These are phyloP conservation scores for Vireo altiloquus DNA, from an alignment of 2,113 vertebrate genomes.

Conservation along the genomic window DNA sequence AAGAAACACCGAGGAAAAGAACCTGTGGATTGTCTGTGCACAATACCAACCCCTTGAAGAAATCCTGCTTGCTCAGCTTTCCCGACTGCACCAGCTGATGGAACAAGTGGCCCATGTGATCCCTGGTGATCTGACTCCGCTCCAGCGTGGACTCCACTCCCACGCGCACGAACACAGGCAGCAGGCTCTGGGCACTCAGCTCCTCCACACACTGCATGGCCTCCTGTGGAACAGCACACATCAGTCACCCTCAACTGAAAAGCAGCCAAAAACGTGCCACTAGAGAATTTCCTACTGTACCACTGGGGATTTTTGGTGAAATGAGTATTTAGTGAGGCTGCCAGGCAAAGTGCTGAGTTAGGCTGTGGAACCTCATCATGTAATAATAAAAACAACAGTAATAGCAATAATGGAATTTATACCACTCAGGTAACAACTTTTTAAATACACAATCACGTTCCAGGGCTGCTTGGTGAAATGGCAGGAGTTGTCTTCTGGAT, in stretches of 20 bases:
- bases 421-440: not conserved
- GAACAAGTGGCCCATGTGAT: conserved; percentile 93
- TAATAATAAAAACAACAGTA: not conserved
- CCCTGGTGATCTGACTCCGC: conserved; percentile 92
- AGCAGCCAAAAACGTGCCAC: fast-evolving
- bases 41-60: conserved; percentile 88
- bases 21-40: fast-evolving
- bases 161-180: conserved; percentile 85
- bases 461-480: not conserved
- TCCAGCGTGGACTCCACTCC: conserved; percentile 95
- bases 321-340: not conserved
- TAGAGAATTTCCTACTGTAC: not conserved
- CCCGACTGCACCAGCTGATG: conserved; percentile 87
- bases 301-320: not conserved
- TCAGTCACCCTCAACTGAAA: not conserved
- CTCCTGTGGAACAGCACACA: conserved; percentile 76
- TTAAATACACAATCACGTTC: not conserved
- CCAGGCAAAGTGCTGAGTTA: not conserved
- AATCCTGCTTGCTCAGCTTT: conserved; percentile 84
- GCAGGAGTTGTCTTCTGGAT: not conserved
- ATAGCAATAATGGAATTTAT: not conserved
- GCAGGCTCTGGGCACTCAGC: conserved; percentile 77
- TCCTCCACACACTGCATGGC: conserved; percentile 94
- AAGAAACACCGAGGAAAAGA: fast-evolving
- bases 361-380: not conserved